Evolutionary conservation across 2,797 vertebrate species (phyloP).

Genomic region (Podargus strigoides): DNA sequence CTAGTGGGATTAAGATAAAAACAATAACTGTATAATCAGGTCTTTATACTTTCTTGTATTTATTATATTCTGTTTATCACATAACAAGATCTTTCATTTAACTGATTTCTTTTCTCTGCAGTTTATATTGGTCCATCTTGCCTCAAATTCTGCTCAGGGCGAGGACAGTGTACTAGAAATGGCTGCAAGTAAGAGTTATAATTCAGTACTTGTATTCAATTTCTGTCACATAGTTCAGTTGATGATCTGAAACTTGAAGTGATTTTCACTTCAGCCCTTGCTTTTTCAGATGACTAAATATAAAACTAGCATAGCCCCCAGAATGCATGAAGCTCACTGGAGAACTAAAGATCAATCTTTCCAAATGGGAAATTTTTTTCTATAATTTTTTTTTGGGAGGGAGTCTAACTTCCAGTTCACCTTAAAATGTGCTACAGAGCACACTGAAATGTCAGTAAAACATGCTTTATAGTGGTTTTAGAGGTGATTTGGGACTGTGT

Average conservation of each 20-base stretch:
- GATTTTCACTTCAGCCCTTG: not conserved
- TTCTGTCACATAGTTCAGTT: not conserved
- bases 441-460: not conserved
- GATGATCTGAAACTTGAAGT: not conserved
- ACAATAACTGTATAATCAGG: not conserved
- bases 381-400: not conserved
- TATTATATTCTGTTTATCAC: not conserved
- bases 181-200: conserved; percentile 91
- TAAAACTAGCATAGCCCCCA: not conserved
- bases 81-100: not conserved
- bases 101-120: conserved; percentile 63
- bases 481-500: not conserved
- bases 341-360: conserved; percentile 13
- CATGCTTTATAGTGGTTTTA: not conserved
- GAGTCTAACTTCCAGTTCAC: not conserved
- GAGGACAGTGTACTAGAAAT: conserved; percentile 92
- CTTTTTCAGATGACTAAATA: conserved; percentile 18
- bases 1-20: not conserved
- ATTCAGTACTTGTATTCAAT: not conserved
- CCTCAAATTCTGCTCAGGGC: conserved; percentile 93
- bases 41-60: not conserved
- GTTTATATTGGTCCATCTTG: conserved; percentile 96
- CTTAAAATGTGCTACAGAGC: not conserved
- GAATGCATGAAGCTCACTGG: not conserved
- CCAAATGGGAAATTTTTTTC: not conserved